These are phyloP conservation scores for Melanotus villosus DNA, from an alignment of 2,888 invertebrate genomes.

Conservation along the genomic window DNA sequence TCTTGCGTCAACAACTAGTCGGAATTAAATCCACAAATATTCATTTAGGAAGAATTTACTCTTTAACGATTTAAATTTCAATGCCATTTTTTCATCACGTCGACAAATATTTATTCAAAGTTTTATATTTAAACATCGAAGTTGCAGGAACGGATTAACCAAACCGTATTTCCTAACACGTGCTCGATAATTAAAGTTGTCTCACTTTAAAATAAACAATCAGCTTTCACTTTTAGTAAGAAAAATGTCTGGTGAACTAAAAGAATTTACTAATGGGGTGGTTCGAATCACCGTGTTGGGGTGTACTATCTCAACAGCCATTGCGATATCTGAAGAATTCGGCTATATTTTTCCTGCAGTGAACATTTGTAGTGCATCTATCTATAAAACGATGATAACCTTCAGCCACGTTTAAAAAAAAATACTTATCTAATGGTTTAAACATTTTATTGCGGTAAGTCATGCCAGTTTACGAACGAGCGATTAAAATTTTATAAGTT, in stretches of 20 bases:
- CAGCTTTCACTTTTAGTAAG: background rate
- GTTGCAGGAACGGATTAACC: too few species aligned
- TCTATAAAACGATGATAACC: constrained; percentile 46
- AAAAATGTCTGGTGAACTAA: constrained; percentile 21
- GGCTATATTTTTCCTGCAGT: constrained; percentile 33
- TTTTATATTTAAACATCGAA: too few species aligned
- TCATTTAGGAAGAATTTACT: too few species aligned
- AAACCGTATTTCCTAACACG: too few species aligned
- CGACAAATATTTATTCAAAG: too few species aligned
- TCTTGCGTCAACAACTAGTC: too few species aligned
- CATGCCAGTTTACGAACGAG: background rate
- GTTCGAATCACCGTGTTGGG: constrained; percentile 42
- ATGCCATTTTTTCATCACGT: too few species aligned
- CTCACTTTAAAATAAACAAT: background rate
- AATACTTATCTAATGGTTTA: constrained; percentile 30
- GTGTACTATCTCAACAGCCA: constrained; percentile 42
- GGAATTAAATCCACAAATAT: too few species aligned
- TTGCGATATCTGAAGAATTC: constrained; percentile 47
- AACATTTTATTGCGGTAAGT: constrained; percentile 37
- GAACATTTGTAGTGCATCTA: constrained; percentile 24
- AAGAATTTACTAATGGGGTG: constrained; percentile 50
- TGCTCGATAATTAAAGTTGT: too few species aligned
- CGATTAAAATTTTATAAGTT: constrained; percentile 19
- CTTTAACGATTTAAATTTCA: too few species aligned
- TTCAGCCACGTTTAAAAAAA: constrained; percentile 26